These are phyloP conservation scores for Miichthys miiuy DNA, from an alignment of 2,797 vertebrate species.

Conservation along the genomic window DNA sequence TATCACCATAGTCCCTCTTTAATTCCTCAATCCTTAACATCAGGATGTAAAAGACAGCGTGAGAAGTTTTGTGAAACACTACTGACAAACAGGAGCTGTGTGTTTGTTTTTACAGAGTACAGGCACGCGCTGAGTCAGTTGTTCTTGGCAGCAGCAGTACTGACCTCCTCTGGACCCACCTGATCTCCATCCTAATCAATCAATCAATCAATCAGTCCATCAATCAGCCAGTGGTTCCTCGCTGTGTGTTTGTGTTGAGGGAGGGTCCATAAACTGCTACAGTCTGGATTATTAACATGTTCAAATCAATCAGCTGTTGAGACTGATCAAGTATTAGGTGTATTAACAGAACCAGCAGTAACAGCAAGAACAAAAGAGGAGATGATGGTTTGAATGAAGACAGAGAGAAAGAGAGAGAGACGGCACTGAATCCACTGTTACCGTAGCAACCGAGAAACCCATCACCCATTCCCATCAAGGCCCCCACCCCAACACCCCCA, in stretches of 20 bases:
- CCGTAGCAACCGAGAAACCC: constrained; percentile 61
- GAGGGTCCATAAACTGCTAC: neutral
- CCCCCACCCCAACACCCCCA: neutral
- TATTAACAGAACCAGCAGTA: neutral
- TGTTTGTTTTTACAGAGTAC: neutral
- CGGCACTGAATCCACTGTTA: constrained; percentile 49
- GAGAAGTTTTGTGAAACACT: too few relatives aligned
- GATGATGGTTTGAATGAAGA: constrained; percentile 40
- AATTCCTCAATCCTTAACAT: neutral
- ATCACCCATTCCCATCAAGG: constrained; percentile 47
- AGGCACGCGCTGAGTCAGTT: neutral
- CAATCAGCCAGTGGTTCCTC: neutral
- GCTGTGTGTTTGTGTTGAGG: neutral
- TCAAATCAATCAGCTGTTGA: neutral
- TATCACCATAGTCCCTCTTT: neutral
- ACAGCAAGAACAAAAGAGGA: constrained; percentile 25
- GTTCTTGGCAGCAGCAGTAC: neutral
- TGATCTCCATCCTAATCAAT: constrained; percentile 12
- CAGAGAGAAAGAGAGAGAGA: constrained; percentile 5
- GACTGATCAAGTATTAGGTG: neutral
- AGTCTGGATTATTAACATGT: neutral
- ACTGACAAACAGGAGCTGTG: neutral
- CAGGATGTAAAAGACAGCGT: too few relatives aligned
- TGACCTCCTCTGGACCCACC: neutral
- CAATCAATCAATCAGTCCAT: constrained; percentile 14